Evolutionary conservation across 2,888 invertebrate species (phyloP).

Genomic region (Coremacera marginata): DNA sequence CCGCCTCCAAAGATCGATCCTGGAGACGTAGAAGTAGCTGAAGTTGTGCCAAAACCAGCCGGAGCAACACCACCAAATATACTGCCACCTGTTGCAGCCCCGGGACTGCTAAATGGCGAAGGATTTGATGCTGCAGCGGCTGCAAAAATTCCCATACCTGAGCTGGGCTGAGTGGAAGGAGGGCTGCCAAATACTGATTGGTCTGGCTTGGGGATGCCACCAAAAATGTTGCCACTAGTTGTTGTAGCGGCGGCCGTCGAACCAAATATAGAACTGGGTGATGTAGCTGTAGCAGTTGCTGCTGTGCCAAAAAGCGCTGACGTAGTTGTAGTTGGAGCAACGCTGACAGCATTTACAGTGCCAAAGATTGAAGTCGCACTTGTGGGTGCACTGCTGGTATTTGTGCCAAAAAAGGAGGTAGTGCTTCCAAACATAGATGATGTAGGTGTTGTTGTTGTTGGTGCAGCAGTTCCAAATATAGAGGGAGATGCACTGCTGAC

Average conservation of each 20-base stretch:
- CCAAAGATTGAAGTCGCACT: constrained; percentile 44
- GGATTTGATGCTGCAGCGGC: constrained; percentile 53
- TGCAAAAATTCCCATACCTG: constrained; percentile 54
- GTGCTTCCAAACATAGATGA: constrained; percentile 43
- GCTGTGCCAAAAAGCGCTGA: neutral
- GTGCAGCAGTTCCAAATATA: constrained; percentile 46
- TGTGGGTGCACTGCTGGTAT: constrained; percentile 15
- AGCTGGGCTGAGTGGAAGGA: constrained; percentile 42
- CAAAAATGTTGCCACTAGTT: constrained; percentile 55
- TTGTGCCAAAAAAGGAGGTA: constrained; percentile 10
- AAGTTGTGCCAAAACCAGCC: constrained; percentile 36
- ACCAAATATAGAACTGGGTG: constrained; percentile 45
- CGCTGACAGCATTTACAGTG: constrained; percentile 32
- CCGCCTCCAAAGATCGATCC: constrained; percentile 54
- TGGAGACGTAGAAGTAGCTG: constrained; percentile 42
- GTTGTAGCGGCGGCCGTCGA: constrained; percentile 39
- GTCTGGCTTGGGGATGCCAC: constrained; percentile 64
- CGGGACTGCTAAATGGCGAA: constrained; percentile 49
- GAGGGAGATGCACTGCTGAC: constrained; percentile 13
- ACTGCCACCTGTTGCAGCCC: constrained; percentile 50
- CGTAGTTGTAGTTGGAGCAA: constrained; percentile 30
- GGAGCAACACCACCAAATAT: constrained; percentile 53
- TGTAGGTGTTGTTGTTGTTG: constrained; percentile 30
- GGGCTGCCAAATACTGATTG: constrained; percentile 56
- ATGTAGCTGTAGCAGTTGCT: constrained; percentile 34